Base-by-base conservation (phyloP, 1,140 invertebrate species). In the Mercenaria mercenaria region DNA sequence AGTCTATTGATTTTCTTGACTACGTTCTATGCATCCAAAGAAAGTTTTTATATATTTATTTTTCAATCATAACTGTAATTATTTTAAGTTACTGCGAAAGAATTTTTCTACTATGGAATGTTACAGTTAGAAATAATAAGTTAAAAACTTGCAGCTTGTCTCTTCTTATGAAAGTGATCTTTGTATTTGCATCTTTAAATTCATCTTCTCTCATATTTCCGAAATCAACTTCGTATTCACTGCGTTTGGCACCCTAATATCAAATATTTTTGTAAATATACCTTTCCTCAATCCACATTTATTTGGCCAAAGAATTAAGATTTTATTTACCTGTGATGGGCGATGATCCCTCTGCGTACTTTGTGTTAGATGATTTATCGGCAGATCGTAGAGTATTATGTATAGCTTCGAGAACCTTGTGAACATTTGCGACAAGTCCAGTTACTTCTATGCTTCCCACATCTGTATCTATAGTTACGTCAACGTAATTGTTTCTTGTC, bases 181-280 rank as follows among this genome's bases (percentile, higher is more conserved):
- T 37, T 20, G 18, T 61, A 59, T 59, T 59, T 43, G 84, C 20
- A 15, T 77, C 26, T 41, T 56, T 77, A 6, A 77, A 34, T 20
- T 76, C 72, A n/a, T 47, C n/a, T 43, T 87, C 84, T n/a, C 29
- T 59, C 84, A 87, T 87, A 26, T 61, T 87, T 29, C 29, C n/a
- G 47, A 87, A 87, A 47, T 87, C 84, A 13, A 87, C 77, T 52
- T 56, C 52, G 52, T 56, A 87, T 41, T 77, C 84, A 34, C 52
- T 37, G 29, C 23, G 32, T 10, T 29, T 77, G 56, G 32, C 61
- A 43, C 47, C 39, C 59, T 8, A 87, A 23, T 32, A 1, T 43
- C 56, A 39, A 77, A 0, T 77, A 6, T 32, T 87, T 87, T 13
- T 56, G 15, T 43, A 32, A 39, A 52, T 69, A 87, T 18, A 50